Evolutionary conservation across 1,140 invertebrate genomes (phyloP).

Genomic region (Hyphantria cunea): DNA sequence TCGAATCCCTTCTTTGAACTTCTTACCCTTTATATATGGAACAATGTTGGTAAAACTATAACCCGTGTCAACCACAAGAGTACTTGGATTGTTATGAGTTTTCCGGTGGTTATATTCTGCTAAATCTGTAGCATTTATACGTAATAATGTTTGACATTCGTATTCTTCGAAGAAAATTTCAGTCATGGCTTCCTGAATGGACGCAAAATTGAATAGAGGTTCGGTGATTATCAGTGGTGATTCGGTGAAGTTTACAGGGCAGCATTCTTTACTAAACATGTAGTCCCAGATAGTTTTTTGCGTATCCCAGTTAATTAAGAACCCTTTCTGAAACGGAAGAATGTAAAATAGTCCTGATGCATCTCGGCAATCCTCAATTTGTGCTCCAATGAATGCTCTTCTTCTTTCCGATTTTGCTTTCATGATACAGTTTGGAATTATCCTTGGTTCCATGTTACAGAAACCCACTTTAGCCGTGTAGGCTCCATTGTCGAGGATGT

Average conservation of each 20-base stretch:
- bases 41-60: constrained; percentile 98
- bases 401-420: constrained; percentile 98
- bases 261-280: constrained; percentile 94
- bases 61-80: constrained; percentile 95
- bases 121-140: constrained; percentile 89
- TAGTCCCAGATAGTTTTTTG: constrained; percentile 99
- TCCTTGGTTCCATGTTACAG: constrained; percentile 86
- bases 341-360: constrained; percentile 97
- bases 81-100: constrained; percentile 85
- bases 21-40: constrained; percentile 95
- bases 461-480: constrained; percentile 92
- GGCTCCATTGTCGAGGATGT: constrained; percentile 94
- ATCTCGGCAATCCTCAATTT: constrained; percentile 95
- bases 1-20: constrained; percentile 88
- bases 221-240: constrained; percentile 95
- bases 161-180: constrained; percentile 99
- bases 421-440: constrained; percentile 98
- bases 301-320: constrained; percentile 97
- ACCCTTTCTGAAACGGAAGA: constrained; percentile 97
- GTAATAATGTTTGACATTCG: constrained; percentile 92
- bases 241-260: constrained; percentile 89
- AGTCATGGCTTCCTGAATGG: constrained; percentile 95
- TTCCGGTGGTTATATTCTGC: constrained; percentile 86
- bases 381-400: constrained; percentile 93
- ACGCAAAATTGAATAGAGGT: constrained; percentile 96